Conservation (phyloP, 1,140 invertebrate species). For the Archegozetes longisetosus region DNA sequence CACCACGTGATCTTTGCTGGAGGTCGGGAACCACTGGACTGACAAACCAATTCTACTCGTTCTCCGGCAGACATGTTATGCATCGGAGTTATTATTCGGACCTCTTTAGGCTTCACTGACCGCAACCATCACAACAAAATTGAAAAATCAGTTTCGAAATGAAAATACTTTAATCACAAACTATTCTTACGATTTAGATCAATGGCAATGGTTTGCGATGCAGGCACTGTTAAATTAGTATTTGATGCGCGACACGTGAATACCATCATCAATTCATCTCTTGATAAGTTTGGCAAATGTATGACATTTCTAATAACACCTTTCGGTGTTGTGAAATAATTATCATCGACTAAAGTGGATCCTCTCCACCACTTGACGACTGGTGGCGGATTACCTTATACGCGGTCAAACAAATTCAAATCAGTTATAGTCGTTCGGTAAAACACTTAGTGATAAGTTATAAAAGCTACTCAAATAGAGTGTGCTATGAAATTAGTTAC, state of each 20-base stretch:
- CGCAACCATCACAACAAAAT: too few relatives aligned
- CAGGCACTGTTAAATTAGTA: slow-evolving; percentile 52
- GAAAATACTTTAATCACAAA: background rate
- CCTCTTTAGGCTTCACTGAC: slow-evolving; percentile 60
- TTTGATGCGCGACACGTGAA: slow-evolving; percentile 67
- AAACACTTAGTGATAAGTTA: too few relatives aligned
- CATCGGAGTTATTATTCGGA: slow-evolving; percentile 31
- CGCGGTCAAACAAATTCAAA: too few relatives aligned
- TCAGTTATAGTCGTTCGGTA: too few relatives aligned
- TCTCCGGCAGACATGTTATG: slow-evolving; percentile 14
- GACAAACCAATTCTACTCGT: slow-evolving; percentile 54
- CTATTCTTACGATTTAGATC: slow-evolving; percentile 66
- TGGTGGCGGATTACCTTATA: slow-evolving; percentile 23
- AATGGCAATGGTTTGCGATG: slow-evolving; percentile 57
- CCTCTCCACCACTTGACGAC: slow-evolving; percentile 25
- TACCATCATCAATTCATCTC: slow-evolving; percentile 56
- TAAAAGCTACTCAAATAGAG: too few relatives aligned
- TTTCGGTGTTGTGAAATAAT: slow-evolving; percentile 25
- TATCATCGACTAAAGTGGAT: slow-evolving; percentile 21
- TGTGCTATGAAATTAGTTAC: too few relatives aligned
- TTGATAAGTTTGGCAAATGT: slow-evolving; percentile 44
- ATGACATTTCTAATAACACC: slow-evolving; percentile 50
- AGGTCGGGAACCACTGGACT: slow-evolving; percentile 65
- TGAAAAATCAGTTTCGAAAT: background rate
- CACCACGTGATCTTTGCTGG: slow-evolving; percentile 72